Base-by-base conservation (phyloP, 2,113 vertebrate species). In the Xyrauchen texanus region DNA sequence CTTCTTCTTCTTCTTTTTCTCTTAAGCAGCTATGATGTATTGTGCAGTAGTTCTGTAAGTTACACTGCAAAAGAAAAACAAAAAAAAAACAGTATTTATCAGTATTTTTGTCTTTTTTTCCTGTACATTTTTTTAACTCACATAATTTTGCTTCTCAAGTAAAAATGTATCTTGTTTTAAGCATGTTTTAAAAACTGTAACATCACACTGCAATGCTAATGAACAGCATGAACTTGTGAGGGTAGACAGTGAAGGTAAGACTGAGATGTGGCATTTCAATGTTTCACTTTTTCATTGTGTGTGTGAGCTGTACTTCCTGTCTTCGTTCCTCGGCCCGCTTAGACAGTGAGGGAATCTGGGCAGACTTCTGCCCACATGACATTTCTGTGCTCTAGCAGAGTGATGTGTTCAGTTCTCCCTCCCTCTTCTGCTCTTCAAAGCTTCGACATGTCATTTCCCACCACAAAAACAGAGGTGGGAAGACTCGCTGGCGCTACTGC, bases 391-490 rank as follows among this genome's bases (percentile, higher is more conserved):
- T 86, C 82, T 81, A 21, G 86, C 83, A 84, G 91, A 93, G 90
- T 93, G 91, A 93, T 93, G 91, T 92, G 90, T 89, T 90, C 90
- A 86, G 87, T 83, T 64, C 75, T 87, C 88, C 88, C 83, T 87
- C 91, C 88, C 86, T 89, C 91, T 78, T 82, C 89, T 87, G 88
- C 91, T 90, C 92, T 94, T 93, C 93, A 94, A 94, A 94, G 93
- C 92, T 92, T 90, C 86, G 82, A 93, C 93, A 93, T 93, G 92
- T 93, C 93, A 93, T 93, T 92, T 93, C 91, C 88, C 85, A 94
- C 93, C 93, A 93, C 93, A 94, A 93, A 94, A 93, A 93, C 93
- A 93, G 93, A 94, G 93, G 93, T 94, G 93, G 93, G 92, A 93
- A 93, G 93, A 94, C 93, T 93, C 86, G 84, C 92, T 94, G 93